Base-by-base conservation (phyloP, 1,140 invertebrate genomes). In the Lethrus apterus region DNA sequence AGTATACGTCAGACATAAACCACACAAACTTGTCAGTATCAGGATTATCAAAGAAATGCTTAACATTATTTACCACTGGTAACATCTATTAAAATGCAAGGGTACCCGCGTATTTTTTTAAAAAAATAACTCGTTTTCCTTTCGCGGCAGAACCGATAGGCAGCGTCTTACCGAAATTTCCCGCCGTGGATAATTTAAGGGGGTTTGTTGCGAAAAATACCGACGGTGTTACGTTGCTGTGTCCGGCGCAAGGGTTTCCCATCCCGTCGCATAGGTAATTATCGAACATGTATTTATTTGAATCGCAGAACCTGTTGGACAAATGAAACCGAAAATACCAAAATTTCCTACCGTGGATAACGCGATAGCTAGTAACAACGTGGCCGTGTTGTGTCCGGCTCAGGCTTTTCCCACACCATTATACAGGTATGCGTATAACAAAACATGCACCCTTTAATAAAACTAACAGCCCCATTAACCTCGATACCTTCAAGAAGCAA, bases 401-500 rank as follows among this genome's bases (percentile, higher is more conserved):
- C 80, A 83, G 69, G 78, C 75, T 47, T 83, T 74, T 63, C 82
- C 82, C 48, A 73, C 77, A 54, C 80, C 80, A 38, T 66, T 66
- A 36, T 75, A 72, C 72, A 78, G 78, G 79, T 48, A 48, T 33
- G 10, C 24, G n/a, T 30, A 9, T 43, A 31, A 18, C 19, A 54
- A 53, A 17, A 18, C 21, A 13, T 41, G 13, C 19, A 14, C 14
- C 19, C 32, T 14, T 34, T 3, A 13, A 2, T 2, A 34, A 14
- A 14, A 14, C 10, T 17, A 5, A n/a, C n/a, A n/a, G n/a, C n/a
- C n/a, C n/a, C n/a, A n/a, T n/a, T n/a, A n/a, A 11, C 14, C 9
- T 14, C 4, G 15, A 3, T 10, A 14, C 10, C 11, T 15, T 19
- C 17, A 20, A 0, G 34, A 36, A 36, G 34, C 34, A 36, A 36